These are phyloP conservation scores for Drosophila elegans DNA, from an alignment of 1,140 invertebrate genomes.

Conservation along the genomic window DNA sequence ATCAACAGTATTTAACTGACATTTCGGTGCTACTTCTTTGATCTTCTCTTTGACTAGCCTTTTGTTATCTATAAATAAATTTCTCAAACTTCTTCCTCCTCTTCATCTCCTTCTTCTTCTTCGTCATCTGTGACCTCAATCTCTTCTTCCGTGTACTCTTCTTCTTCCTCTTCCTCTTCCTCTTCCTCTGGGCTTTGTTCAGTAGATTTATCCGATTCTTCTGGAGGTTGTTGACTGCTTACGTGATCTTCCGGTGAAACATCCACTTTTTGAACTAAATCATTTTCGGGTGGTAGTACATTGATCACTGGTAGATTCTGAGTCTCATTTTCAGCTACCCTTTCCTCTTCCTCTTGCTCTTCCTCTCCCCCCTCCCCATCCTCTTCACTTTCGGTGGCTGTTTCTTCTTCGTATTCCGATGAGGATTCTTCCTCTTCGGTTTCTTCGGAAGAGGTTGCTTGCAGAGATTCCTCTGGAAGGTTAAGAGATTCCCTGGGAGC, in stretches of 20 bases:
- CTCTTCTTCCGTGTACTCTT: conserved; percentile 66
- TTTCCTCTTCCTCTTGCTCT: not conserved
- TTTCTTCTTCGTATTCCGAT: conserved; percentile 60
- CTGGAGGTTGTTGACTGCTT: conserved; percentile 2
- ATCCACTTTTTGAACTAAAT: conserved; percentile 32
- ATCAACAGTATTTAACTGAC: not conserved
- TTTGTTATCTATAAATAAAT: not conserved
- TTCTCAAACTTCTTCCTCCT: conserved; percentile 14
- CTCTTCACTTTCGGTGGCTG: conserved; percentile 54
- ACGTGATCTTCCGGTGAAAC: conserved; percentile 3
- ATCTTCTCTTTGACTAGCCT: not conserved
- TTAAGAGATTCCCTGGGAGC: not conserved
- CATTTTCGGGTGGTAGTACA: conserved; percentile 53
- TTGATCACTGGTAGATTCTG: conserved; percentile 55
- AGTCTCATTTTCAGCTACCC: not conserved
- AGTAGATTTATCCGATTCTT: conserved; percentile 6
- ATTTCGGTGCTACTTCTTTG: not conserved
- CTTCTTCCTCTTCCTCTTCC: conserved; percentile 43
- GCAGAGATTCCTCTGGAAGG: conserved; percentile 1
- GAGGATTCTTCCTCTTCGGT: conserved; percentile 49
- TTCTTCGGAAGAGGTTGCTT: conserved; percentile 20
- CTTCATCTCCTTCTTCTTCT: conserved; percentile 35
- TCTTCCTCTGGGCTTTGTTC: conserved; percentile 23
- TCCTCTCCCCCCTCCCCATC: conserved; percentile 37
- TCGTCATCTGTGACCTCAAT: conserved; percentile 53